Percentiles rank a stretch among this genome's conserved stretches.
These are phyloP conservation scores for Electrona antarctica DNA, from an alignment of 2,113 vertebrate genomes.

Conservation along the genomic window DNA sequence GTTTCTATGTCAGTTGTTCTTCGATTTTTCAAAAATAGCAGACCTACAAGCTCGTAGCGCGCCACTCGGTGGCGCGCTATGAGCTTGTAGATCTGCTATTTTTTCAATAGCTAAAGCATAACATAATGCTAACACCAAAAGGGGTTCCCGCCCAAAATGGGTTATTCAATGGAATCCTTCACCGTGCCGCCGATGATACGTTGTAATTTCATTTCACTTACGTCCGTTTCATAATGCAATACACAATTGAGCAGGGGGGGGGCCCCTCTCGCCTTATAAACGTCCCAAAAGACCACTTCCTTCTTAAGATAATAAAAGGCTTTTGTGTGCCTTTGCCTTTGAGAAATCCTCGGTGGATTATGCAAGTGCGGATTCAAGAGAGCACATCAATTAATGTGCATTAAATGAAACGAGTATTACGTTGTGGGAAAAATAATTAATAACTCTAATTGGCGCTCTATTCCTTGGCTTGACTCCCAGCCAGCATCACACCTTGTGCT, in stretches of 20 bases:
- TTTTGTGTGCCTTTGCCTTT: slow-evolving; percentile 76
- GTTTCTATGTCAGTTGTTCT: no score
- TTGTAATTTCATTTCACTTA: slow-evolving; percentile 78
- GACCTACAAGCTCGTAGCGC: no score
- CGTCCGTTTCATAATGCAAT: slow-evolving; percentile 69
- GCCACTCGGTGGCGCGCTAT: no score
- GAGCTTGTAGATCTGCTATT: no score
- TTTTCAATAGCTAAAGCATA: no score
- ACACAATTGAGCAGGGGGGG: slow-evolving; percentile 66
- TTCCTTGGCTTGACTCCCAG: slow-evolving; percentile 31
- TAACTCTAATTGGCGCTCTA: slow-evolving; percentile 65
- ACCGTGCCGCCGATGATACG: slow-evolving; percentile 64
- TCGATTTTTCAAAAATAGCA: no score
- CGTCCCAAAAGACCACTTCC: slow-evolving; percentile 74
- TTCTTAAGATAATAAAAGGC: slow-evolving; percentile 75
- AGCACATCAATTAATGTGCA: slow-evolving; percentile 77
- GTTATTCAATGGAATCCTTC: slow-evolving; percentile 68
- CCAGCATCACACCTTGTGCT: slow-evolving; percentile 33
- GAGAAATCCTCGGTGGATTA: slow-evolving; percentile 77
- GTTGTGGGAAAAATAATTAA: slow-evolving; percentile 74
- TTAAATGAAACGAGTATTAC: slow-evolving; percentile 77
- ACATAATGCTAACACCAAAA: no score
- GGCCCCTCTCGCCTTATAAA: slow-evolving; percentile 26
- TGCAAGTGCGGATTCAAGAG: slow-evolving; percentile 59
- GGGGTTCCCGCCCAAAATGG: no score